phyloP scores from a whole-genome alignment of 2,797 vertebrate genomes.

The Pseudochirops corinnae region DNA sequence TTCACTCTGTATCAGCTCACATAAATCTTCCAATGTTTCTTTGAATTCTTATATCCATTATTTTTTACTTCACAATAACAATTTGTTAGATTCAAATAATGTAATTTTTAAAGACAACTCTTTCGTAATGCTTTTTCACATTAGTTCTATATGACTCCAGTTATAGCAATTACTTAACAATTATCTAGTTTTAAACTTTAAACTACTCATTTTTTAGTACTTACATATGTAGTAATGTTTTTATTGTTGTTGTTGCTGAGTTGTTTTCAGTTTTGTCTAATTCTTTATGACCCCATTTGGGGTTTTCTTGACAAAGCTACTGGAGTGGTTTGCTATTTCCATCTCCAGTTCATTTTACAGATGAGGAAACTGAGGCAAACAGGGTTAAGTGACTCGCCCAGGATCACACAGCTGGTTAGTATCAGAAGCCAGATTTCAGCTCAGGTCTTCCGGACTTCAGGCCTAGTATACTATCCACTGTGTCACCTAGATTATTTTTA shows the following conservation, averaged over 20 bases:
- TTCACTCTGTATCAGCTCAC: not conserved
- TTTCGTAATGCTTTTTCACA: not conserved
- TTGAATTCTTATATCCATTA: not conserved
- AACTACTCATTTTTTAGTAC: not conserved
- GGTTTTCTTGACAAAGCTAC: not conserved
- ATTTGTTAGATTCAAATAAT: not conserved
- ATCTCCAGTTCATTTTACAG: not conserved
- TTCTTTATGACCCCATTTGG: not conserved
- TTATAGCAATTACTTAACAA: rapidly evolving
- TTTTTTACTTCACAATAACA: not conserved
- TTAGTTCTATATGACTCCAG: not conserved
- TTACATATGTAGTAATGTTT: not conserved
- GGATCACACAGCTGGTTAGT: too few relatives aligned
- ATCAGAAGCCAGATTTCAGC: not conserved
- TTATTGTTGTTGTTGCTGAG: not conserved
- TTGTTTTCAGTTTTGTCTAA: not conserved
- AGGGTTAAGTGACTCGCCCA: not conserved
- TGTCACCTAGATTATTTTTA: not conserved
- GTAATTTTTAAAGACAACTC: not conserved
- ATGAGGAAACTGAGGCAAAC: not conserved
- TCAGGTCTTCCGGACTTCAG: not conserved
- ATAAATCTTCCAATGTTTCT: not conserved
- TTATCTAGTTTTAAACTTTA: not conserved
- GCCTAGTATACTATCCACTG: not conserved
- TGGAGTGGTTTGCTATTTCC: not conserved